Percentiles rank a stretch among this genome's conserved stretches.
Conservation (phyloP, 2,797 vertebrate genomes). For the Synanceia verrucosa region DNA sequence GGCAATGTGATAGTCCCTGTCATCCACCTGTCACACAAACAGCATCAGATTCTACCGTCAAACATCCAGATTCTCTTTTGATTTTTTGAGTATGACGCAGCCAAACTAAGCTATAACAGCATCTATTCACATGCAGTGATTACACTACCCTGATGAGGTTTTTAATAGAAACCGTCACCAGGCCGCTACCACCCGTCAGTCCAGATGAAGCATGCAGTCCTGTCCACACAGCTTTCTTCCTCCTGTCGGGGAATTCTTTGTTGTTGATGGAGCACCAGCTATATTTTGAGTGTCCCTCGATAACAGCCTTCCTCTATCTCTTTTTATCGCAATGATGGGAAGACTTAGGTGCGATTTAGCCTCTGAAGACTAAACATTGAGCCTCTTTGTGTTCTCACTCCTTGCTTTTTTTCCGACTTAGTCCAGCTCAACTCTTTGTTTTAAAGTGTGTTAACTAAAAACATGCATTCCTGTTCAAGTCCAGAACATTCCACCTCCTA, state of each 20-base stretch:
- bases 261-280: slow-evolving; percentile 45
- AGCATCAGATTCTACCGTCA: slow-evolving; percentile 50
- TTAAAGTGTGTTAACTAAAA: slow-evolving; percentile 53
- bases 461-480: slow-evolving; percentile 77
- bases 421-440: slow-evolving; percentile 34
- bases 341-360: slow-evolving; percentile 34
- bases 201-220: slow-evolving; percentile 65
- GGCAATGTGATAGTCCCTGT: slow-evolving; percentile 78
- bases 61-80: slow-evolving; percentile 55
- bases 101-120: too few species aligned
- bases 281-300: slow-evolving; percentile 45
- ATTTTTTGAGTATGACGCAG: slow-evolving; percentile 47
- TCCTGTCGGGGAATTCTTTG: slow-evolving; percentile 40
- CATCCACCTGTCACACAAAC: slow-evolving; percentile 63
- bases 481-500: slow-evolving; percentile 74
- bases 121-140: slow-evolving; percentile 71
- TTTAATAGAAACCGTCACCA: slow-evolving; percentile 33
- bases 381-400: slow-evolving; percentile 53
- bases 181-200: slow-evolving; percentile 48
- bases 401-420: slow-evolving; percentile 26
- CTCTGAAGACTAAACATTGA: slow-evolving; percentile 52
- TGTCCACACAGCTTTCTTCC: slow-evolving; percentile 43
- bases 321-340: slow-evolving; percentile 33
- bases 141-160: slow-evolving; percentile 49
- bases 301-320: slow-evolving; percentile 32